A percentile compares a stretch with the other conserved stretches of the same genome.
These are phyloP conservation scores for Chascanopsetta lugubris DNA, from an alignment of 2,113 vertebrate genomes.

Conservation along the genomic window DNA sequence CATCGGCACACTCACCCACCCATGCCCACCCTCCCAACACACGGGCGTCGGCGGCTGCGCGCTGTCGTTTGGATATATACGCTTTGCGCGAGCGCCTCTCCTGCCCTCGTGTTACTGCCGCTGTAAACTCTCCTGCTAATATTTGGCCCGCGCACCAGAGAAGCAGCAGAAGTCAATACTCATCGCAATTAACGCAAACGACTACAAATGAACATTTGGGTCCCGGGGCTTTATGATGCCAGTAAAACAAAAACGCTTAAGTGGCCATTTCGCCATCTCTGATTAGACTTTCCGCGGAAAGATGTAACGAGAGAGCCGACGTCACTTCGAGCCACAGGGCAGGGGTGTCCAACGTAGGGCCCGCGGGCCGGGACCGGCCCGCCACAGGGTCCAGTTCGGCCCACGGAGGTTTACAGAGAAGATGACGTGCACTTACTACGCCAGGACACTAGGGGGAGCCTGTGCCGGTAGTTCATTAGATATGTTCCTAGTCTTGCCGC, in stretches of 20 bases:
- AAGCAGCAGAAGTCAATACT: conserved; percentile 69
- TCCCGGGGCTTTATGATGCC: conserved; percentile 50
- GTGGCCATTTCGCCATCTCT: conserved; percentile 37
- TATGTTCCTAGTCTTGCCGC: too few relatives aligned
- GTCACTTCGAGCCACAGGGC: conserved; percentile 33
- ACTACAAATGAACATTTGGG: conserved; percentile 68
- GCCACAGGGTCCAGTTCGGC: too few relatives aligned
- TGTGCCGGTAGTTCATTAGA: too few relatives aligned
- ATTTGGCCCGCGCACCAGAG: conserved; percentile 53
- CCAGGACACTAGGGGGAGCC: too few relatives aligned
- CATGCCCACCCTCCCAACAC: conserved; percentile 15
- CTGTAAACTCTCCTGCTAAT: conserved; percentile 57
- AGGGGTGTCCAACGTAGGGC: too few relatives aligned
- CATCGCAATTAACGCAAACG: conserved; percentile 72
- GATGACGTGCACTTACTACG: too few relatives aligned
- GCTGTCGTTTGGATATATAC: conserved; percentile 21
- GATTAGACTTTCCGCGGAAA: conserved; percentile 29
- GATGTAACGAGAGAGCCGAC: conserved; percentile 35
- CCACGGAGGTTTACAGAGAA: too few relatives aligned
- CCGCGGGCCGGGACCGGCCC: too few relatives aligned
- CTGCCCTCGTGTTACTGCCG: conserved; percentile 44
- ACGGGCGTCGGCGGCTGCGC: conserved; percentile 1
- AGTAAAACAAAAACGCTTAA: conserved; percentile 53
- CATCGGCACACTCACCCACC: conserved; percentile 36
- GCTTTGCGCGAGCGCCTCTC: conserved; percentile 52